Percentiles rank a stretch among this genome's conserved stretches.
phyloP scores from a whole-genome alignment of 1,140 invertebrate species.

The Watersipora subatra region DNA sequence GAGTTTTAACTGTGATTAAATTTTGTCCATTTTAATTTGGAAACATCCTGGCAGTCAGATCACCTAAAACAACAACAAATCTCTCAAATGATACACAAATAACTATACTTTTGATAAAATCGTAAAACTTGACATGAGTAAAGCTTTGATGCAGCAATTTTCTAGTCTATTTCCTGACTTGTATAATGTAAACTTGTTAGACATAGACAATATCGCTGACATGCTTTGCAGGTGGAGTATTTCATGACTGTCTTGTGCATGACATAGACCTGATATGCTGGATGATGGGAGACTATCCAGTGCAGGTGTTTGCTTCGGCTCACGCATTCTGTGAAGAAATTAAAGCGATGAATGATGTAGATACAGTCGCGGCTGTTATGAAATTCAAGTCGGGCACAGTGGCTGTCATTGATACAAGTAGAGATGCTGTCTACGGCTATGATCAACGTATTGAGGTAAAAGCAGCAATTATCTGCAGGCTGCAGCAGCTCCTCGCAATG shows the following conservation, averaged over 20 bases:
- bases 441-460: slow-evolving; percentile 55
- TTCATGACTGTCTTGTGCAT: slow-evolving; percentile 58
- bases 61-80: too few relatives aligned
- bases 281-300: slow-evolving; percentile 50
- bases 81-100: too few relatives aligned
- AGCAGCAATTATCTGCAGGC: too few relatives aligned
- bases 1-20: too few relatives aligned
- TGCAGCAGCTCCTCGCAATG: too few relatives aligned
- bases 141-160: too few relatives aligned
- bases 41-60: too few relatives aligned
- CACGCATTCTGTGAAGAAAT: slow-evolving; percentile 47
- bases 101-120: too few relatives aligned
- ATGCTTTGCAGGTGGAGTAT: slow-evolving; percentile 53
- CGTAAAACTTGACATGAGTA: too few relatives aligned
- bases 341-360: slow-evolving; percentile 48
- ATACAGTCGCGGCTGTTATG: slow-evolving; percentile 50
- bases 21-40: too few relatives aligned
- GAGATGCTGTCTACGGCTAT: slow-evolving; percentile 52
- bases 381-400: slow-evolving; percentile 52
- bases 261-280: slow-evolving; percentile 54
- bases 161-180: too few relatives aligned
- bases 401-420: slow-evolving; percentile 51
- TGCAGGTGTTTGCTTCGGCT: slow-evolving; percentile 43
- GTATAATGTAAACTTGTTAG: too few relatives aligned
- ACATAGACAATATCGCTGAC: background rate